Conservation (phyloP, 2,797 vertebrate genomes). For the Argyrosomus regius region DNA sequence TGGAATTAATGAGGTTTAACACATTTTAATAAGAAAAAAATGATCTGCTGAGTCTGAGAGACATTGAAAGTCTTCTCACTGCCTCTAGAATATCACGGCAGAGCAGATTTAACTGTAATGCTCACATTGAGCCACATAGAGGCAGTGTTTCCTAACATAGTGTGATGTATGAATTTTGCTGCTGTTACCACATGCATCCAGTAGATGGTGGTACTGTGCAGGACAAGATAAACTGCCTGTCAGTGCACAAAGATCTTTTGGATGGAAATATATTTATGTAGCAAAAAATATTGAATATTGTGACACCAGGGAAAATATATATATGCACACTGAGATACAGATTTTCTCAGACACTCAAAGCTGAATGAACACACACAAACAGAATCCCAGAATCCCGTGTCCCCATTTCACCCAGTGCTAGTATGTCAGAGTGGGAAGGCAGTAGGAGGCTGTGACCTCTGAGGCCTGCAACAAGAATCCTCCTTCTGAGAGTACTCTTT, state of each 20-base stretch:
- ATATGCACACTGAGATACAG: background rate
- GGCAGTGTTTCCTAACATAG: slow-evolving; percentile 53
- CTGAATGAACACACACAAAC: background rate
- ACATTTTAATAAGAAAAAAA: slow-evolving; percentile 67
- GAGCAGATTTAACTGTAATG: slow-evolving; percentile 24
- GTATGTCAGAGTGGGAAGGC: slow-evolving; percentile 56
- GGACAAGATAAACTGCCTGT: background rate
- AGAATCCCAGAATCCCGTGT: slow-evolving; percentile 35
- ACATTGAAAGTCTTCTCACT: background rate
- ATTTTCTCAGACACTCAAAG: background rate
- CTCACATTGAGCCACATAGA: slow-evolving; percentile 47
- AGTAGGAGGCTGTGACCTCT: slow-evolving; percentile 68
- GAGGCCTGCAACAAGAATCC: slow-evolving; percentile 58
- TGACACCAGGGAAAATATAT: background rate
- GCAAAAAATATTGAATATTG: background rate
- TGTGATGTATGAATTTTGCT: rapidly evolving
- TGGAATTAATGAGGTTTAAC: slow-evolving; percentile 77
- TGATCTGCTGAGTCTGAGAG: slow-evolving; percentile 45
- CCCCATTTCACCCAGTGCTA: slow-evolving; percentile 61
- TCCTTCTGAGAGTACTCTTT: slow-evolving; percentile 50
- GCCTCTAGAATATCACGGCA: background rate
- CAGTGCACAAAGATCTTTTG: background rate
- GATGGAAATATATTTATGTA: background rate
- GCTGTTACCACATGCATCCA: slow-evolving; percentile 27
- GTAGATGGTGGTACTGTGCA: slow-evolving; percentile 42